Conservation (phyloP, 2,113 vertebrate genomes). For the Mastomys natalensis region DNA sequence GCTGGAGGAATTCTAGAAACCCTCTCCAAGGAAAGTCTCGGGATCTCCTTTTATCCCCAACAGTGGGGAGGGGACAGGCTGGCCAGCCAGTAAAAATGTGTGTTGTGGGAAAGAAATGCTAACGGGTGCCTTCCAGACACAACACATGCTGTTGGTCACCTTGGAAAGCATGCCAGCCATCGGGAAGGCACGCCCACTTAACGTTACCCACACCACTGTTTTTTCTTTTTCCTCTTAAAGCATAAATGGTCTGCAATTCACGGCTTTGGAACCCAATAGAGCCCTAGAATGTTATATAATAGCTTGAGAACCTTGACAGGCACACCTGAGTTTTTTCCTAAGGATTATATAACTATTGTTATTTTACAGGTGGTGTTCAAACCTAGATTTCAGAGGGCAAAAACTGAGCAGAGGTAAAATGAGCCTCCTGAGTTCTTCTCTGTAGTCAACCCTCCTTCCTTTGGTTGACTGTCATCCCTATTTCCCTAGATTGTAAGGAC, state of each 20-base stretch:
- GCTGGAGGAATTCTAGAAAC: neutral
- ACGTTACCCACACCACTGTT: neutral
- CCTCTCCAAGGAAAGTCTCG: neutral
- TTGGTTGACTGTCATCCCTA: neutral
- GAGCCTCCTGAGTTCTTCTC: neutral
- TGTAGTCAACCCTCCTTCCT: neutral
- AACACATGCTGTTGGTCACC: neutral
- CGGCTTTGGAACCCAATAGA: neutral
- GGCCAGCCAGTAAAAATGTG: neutral
- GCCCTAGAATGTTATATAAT: slow-evolving; percentile 16
- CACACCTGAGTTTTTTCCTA: slow-evolving; percentile 39
- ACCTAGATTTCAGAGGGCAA: neutral
- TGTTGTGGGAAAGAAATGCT: neutral
- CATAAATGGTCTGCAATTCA: slow-evolving; percentile 31
- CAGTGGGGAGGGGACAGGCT: neutral
- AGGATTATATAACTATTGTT: slow-evolving; percentile 43
- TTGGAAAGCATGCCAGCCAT: neutral
- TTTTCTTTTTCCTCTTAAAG: neutral
- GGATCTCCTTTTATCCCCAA: neutral
- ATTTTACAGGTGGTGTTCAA: slow-evolving; percentile 50
- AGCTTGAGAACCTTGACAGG: neutral
- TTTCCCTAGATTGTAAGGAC: slow-evolving; percentile 25
- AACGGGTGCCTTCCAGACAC: slow-evolving; percentile 1
- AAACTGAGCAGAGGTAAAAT: neutral
- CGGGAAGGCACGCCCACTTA: neutral